Conservation (phyloP, 1,140 invertebrate species). For the Drosophila kohkoa region DNA sequence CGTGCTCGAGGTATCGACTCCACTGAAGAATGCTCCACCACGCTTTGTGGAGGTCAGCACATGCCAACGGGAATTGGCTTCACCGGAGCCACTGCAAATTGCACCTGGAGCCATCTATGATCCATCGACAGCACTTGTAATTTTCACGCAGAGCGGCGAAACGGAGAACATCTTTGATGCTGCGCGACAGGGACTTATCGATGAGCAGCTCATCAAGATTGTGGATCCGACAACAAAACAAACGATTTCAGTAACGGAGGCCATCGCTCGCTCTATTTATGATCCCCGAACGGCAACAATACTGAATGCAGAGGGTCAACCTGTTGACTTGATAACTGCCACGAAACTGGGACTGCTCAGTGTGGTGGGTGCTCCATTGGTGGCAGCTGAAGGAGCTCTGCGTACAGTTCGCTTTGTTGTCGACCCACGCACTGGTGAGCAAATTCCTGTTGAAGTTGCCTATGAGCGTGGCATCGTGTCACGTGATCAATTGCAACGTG, state of each 20-base stretch:
- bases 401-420: conserved; percentile 87
- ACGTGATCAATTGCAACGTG: conserved; percentile 84
- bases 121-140: conserved; percentile 89
- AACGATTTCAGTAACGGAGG: conserved; percentile 90
- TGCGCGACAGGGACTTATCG: conserved; percentile 88
- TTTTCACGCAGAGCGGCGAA: conserved; percentile 89
- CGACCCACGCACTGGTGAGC: conserved; percentile 91
- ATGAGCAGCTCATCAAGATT: conserved; percentile 89
- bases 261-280: conserved; percentile 90
- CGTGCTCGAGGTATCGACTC: conserved; percentile 88
- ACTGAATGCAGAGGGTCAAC: conserved; percentile 88
- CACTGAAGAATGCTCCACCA: conserved; percentile 83
- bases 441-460: conserved; percentile 91
- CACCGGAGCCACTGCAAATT: conserved; percentile 89
- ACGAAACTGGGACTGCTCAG: conserved; percentile 90
- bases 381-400: conserved; percentile 87
- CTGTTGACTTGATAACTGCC: conserved; percentile 90
- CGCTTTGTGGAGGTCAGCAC: conserved; percentile 74
- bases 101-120: conserved; percentile 90
- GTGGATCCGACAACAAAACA: conserved; percentile 90
- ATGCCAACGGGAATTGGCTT: conserved; percentile 86
- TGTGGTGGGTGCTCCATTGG: conserved; percentile 89
- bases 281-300: conserved; percentile 91
- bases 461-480: conserved; percentile 91
- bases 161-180: conserved; percentile 90